Evolutionary conservation across 2,888 invertebrate species (phyloP).

Genomic region (Sesia apiformis): DNA sequence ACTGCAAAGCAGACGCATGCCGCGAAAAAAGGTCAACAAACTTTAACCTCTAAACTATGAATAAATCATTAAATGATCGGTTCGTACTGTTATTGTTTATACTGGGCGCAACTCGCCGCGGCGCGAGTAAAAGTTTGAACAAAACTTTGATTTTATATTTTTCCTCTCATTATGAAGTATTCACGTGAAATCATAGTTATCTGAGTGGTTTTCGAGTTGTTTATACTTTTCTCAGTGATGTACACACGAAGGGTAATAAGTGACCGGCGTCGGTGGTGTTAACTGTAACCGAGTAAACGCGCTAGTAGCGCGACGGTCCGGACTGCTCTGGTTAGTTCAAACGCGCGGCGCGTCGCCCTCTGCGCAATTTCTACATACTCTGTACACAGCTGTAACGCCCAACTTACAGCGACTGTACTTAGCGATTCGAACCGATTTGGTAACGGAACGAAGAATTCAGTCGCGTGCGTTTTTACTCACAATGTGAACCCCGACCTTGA

Average conservation of each 20-base stretch:
- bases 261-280: conserved; percentile 12
- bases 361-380: conserved; percentile 49
- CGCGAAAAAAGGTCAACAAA: conserved; percentile 64
- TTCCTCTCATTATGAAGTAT: background rate
- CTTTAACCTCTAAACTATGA: conserved; percentile 33
- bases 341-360: conserved; percentile 37
- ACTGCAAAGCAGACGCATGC: conserved; percentile 42
- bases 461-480: background rate
- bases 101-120: conserved; percentile 11
- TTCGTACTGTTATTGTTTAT: conserved; percentile 15
- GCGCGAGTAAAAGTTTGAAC: background rate
- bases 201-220: conserved; percentile 4
- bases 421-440: background rate
- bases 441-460: background rate
- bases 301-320: conserved; percentile 40
- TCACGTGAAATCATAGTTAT: background rate
- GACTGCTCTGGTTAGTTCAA: conserved; percentile 34
- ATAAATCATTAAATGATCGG: conserved; percentile 19
- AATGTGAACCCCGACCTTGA: background rate
- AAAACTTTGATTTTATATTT: background rate
- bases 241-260: conserved; percentile 13
- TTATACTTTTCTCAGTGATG: conserved; percentile 17
- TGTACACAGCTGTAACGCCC: conserved; percentile 15
- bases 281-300: conserved; percentile 19
- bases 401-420: conserved; percentile 14